Evolutionary conservation across 2,888 invertebrate species (phyloP).

Genomic region (Listrodromus nycthemerus): DNA sequence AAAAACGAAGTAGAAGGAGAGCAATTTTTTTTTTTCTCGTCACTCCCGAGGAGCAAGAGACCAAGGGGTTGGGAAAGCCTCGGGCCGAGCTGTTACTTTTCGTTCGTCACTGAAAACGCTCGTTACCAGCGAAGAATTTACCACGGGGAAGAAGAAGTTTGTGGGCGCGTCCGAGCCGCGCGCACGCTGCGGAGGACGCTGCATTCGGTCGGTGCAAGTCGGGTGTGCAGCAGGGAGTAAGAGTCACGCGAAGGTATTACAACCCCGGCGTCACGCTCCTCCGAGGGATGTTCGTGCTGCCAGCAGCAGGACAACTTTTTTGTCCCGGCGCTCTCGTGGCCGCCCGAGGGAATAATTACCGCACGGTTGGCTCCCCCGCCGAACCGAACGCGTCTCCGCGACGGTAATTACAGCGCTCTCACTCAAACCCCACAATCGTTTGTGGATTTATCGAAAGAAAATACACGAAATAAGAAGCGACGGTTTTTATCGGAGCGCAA

Average conservation of each 20-base stretch:
- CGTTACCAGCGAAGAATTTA: constrained; percentile 74
- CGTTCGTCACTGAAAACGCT: constrained; percentile 80
- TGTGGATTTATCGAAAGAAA: constrained; percentile 41
- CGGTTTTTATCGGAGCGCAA: not conserved
- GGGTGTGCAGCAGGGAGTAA: constrained; percentile 65
- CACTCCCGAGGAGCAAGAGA: constrained; percentile 9
- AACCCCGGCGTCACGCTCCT: constrained; percentile 71
- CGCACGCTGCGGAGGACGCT: constrained; percentile 65
- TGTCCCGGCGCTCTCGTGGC: constrained; percentile 68
- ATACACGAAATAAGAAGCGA: constrained; percentile 8
- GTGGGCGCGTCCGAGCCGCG: constrained; percentile 61
- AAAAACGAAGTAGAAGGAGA: constrained; percentile 45
- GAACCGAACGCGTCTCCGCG: constrained; percentile 51
- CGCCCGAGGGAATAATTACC: constrained; percentile 73
- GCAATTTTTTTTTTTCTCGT: constrained; percentile 2
- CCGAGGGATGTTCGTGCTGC: constrained; percentile 71
- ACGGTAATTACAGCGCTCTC: constrained; percentile 62
- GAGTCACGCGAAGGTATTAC: constrained; percentile 77
- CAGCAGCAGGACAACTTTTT: constrained; percentile 74
- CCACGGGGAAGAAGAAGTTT: constrained; percentile 37
- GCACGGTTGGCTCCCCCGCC: constrained; percentile 61
- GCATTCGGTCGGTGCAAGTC: not conserved
- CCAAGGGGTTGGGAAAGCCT: not conserved
- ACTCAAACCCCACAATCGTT: constrained; percentile 20
- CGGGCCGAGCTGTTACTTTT: constrained; percentile 67